Evolutionary conservation across 2,888 invertebrate genomes (phyloP).

Genomic region (Rhodophaea formosa): DNA sequence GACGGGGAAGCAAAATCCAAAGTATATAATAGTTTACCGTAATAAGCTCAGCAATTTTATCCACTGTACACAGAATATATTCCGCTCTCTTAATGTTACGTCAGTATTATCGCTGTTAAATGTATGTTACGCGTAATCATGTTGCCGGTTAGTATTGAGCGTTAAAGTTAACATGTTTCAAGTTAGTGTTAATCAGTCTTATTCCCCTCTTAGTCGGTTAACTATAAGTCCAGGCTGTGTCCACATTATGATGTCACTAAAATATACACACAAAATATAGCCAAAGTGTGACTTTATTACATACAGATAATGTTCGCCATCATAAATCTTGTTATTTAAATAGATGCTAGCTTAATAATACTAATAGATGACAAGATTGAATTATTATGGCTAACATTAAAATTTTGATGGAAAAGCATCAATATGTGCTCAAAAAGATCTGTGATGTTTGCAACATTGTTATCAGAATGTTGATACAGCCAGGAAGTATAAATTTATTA

Average conservation of each 20-base stretch:
- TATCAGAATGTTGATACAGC: constrained; percentile 28
- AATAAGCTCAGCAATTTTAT: constrained; percentile 47
- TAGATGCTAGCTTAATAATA: neutral
- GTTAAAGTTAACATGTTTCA: constrained; percentile 52
- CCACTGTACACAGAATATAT: constrained; percentile 53
- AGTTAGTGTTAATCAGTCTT: constrained; percentile 50
- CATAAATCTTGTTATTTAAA: neutral
- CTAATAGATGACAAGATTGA: neutral
- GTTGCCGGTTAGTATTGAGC: constrained; percentile 49
- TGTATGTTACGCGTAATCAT: constrained; percentile 47
- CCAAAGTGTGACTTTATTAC: neutral
- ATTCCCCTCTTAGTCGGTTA: constrained; percentile 59
- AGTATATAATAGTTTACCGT: constrained; percentile 40
- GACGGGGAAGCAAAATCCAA: constrained; percentile 73
- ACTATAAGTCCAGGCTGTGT: constrained; percentile 47
- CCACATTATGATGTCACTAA: constrained; percentile 39
- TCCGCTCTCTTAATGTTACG: constrained; percentile 42
- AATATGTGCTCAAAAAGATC: neutral
- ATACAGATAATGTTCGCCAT: constrained; percentile 4
- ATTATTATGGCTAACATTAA: neutral
- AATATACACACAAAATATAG: neutral
- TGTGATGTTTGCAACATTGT: neutral
- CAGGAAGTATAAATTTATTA: constrained; percentile 19
- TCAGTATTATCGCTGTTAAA: constrained; percentile 55
- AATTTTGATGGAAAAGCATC: neutral